Base-by-base conservation (phyloP, 2,888 invertebrate species). In the Nomada fabriciana region DNA sequence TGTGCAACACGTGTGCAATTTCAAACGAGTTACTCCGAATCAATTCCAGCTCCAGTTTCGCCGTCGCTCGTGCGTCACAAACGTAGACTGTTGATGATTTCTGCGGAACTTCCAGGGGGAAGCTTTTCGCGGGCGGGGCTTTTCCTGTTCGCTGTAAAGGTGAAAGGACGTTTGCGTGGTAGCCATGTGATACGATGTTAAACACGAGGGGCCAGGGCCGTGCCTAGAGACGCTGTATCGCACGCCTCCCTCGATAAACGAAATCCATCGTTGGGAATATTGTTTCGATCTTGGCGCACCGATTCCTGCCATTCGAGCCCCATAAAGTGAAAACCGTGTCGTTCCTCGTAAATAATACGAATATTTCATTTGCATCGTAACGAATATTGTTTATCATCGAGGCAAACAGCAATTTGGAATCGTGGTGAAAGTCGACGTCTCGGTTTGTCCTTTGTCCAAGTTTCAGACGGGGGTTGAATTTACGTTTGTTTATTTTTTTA, bases 161-260 rank as follows among this genome's bases (percentile, higher is more conserved):
- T 36, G 69, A 59, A 84, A 70, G 63, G 76, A 88, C 83, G 82
- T 87, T 89, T 89, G 82, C 89, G 86, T 86, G 85, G 86, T 84
- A 85, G 85, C 90, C 90, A 90, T 91, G 88, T 90, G 91, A 89
- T 86, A 77, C 70, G 84, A 77, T 84, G 85, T 85, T 84, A 85
- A 87, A 83, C 89, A 86, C 88, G 89, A 88, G 86, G 87, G 68
- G 55, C 70, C 91, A 91, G 90, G 84, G 75, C 78, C 83, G 90
- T 91, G 63, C 29, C 61, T 25, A 79, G 20, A 0, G 9, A 1
- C 15, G 18, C 4, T 2, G 23, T 63, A 23, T 47, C 47, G 15
- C 4, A 43, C 4, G 1, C 63, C 23, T 64, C 15, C 63, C 25
- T 10, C 9, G 13, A 25, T 11, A 7, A 9, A 25, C 0, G 1